Percentiles rank a stretch among this genome's conserved stretches.
Evolutionary conservation across 2,888 invertebrate species (phyloP).

Genomic region (Folsomia candida): DNA sequence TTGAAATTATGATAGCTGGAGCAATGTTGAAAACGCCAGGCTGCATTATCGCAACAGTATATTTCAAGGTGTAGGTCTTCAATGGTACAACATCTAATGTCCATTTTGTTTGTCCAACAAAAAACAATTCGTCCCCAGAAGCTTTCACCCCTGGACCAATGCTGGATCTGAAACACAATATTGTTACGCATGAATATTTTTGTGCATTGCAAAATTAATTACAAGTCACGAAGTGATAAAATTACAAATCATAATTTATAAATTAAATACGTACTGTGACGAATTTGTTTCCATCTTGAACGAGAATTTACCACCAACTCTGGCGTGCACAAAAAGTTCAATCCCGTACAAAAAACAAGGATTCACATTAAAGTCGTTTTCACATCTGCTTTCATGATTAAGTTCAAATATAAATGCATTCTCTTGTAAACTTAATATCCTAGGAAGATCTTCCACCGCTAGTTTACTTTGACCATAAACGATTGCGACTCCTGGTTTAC

Average conservation of each 20-base stretch:
- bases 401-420: slow-evolving; percentile 41
- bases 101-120: slow-evolving; percentile 45
- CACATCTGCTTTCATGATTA: slow-evolving; percentile 23
- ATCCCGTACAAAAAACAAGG: slow-evolving; percentile 28
- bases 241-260: neutral
- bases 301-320: slow-evolving; percentile 30
- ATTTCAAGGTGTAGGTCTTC: slow-evolving; percentile 29
- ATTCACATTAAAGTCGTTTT: slow-evolving; percentile 22
- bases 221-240: neutral
- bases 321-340: slow-evolving; percentile 32
- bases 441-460: slow-evolving; percentile 3
- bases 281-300: slow-evolving; percentile 31
- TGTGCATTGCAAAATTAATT: no score
- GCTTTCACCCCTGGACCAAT: slow-evolving; percentile 24
- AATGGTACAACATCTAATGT: slow-evolving; percentile 26
- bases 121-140: slow-evolving; percentile 35
- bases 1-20: slow-evolving; percentile 32
- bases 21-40: slow-evolving; percentile 48
- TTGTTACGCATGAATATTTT: no score
- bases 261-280: slow-evolving; percentile 26
- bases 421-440: slow-evolving; percentile 5
- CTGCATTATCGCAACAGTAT: slow-evolving; percentile 36
- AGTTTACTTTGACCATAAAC: neutral
- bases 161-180: slow-evolving; percentile 7
- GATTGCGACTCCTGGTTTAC: neutral